Percentiles rank a stretch among this genome's conserved stretches.
Evolutionary conservation across 2,888 invertebrate species (phyloP).

Genomic region (Siphlonurus alternatus): DNA sequence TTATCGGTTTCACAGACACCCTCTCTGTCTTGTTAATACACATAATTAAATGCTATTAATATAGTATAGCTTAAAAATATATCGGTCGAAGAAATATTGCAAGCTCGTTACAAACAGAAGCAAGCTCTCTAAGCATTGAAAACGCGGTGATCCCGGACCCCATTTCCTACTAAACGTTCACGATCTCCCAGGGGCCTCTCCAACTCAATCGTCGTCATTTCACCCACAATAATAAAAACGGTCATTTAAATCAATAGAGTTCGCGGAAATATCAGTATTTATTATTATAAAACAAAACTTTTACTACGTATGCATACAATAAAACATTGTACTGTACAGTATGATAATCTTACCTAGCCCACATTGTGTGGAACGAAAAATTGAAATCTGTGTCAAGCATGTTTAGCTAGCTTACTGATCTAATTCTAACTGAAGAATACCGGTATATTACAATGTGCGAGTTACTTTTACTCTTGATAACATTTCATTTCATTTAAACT

Average conservation of each 20-base stretch:
- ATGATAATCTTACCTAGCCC: background rate
- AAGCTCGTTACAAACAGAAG: background rate
- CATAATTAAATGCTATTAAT: background rate
- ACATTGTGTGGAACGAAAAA: background rate
- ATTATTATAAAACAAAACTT: conserved; percentile 1
- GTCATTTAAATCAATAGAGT: background rate
- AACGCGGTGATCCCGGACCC: background rate
- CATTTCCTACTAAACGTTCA: background rate
- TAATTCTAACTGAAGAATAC: background rate
- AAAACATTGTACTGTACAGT: background rate
- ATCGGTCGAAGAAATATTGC: background rate
- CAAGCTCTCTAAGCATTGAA: background rate
- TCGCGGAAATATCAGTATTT: background rate
- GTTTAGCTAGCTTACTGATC: background rate
- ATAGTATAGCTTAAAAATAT: background rate
- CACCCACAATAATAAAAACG: background rate
- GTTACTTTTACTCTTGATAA: background rate
- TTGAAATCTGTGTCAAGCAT: conserved; percentile 2
- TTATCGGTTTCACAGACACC: too few relatives aligned
- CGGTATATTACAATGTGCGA: background rate
- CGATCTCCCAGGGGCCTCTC: background rate
- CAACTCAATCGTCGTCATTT: background rate
- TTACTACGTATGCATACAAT: background rate
- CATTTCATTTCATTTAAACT: too few relatives aligned
- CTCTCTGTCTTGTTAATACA: too few relatives aligned